phyloP scores from a whole-genome alignment of 2,888 invertebrate genomes.

The Xestia c-nigrum region DNA sequence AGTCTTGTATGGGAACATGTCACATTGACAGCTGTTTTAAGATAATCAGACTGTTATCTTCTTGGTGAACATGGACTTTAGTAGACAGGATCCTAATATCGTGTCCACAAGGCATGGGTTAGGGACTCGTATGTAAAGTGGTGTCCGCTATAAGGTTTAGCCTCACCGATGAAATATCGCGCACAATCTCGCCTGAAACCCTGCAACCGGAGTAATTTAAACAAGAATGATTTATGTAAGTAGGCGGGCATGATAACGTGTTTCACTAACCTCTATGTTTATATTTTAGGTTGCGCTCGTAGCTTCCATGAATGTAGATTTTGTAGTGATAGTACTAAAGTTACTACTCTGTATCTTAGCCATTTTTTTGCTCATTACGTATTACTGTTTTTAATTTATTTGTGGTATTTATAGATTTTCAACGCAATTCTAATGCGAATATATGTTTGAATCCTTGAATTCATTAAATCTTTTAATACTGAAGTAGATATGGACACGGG shows the following conservation, averaged over 20 bases:
- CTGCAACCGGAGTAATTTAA: slow-evolving; percentile 61
- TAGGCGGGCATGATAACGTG: slow-evolving; percentile 57
- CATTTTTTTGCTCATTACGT: slow-evolving; percentile 4
- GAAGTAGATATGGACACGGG: too few relatives aligned
- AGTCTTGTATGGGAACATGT: too few relatives aligned
- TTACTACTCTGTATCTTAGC: slow-evolving; percentile 10
- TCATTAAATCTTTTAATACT: background rate
- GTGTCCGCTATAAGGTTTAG: slow-evolving; percentile 53
- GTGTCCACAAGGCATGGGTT: slow-evolving; percentile 47
- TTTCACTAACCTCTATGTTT: slow-evolving; percentile 59
- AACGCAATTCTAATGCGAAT: background rate
- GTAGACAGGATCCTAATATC: slow-evolving; percentile 44
- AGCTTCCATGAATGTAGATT: slow-evolving; percentile 52
- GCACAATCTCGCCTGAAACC: slow-evolving; percentile 56
- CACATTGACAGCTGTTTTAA: too few relatives aligned
- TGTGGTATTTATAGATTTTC: background rate
- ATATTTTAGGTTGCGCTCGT: slow-evolving; percentile 38
- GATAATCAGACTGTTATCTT: too few relatives aligned
- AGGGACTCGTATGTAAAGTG: slow-evolving; percentile 46
- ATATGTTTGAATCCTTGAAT: background rate
- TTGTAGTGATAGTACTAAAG: slow-evolving; percentile 11
- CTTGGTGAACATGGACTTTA: too few relatives aligned
- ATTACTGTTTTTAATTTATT: background rate
- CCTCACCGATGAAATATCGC: slow-evolving; percentile 58
- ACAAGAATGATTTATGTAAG: slow-evolving; percentile 67